phyloP scores from a whole-genome alignment of 2,888 invertebrate genomes.

The Polydrusus pterygomalis region DNA sequence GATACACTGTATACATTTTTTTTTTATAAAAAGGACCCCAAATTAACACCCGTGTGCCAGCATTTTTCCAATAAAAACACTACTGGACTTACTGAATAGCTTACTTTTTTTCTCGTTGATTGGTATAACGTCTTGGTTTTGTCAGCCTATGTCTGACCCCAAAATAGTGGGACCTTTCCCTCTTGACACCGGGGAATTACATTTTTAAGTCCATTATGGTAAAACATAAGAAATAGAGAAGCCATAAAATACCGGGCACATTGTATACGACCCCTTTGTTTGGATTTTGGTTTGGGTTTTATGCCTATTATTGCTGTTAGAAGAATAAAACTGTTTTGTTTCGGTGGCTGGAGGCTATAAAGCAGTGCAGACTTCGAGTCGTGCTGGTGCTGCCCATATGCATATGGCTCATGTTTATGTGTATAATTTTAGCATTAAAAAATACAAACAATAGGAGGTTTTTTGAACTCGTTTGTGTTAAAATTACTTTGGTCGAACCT shows the following conservation, averaged over 20 bases:
- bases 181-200: conserved; percentile 23
- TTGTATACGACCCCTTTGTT: conserved; percentile 38
- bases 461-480: not conserved
- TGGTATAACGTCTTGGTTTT: no score
- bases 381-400: no score
- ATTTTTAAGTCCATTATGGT: conserved; percentile 26
- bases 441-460: not conserved
- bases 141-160: not conserved
- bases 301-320: conserved; percentile 12
- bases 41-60: no score
- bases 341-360: conserved; percentile 10
- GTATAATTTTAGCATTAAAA: conserved; percentile 6
- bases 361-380: not conserved
- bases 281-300: conserved; percentile 36
- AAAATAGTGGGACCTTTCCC: conserved; percentile 19
- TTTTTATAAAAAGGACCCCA: no score
- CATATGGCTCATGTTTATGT: not conserved
- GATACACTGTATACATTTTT: no score
- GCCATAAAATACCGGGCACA: conserved; percentile 30
- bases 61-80: no score
- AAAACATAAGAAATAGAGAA: conserved; percentile 23
- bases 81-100: no score
- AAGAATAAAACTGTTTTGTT: conserved; percentile 23
- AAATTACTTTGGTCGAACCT: no score
- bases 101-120: no score